Percentiles rank a stretch among this genome's conserved stretches.
Conservation (phyloP, 2,113 vertebrate genomes). For the Brienomyrus longianalis region DNA sequence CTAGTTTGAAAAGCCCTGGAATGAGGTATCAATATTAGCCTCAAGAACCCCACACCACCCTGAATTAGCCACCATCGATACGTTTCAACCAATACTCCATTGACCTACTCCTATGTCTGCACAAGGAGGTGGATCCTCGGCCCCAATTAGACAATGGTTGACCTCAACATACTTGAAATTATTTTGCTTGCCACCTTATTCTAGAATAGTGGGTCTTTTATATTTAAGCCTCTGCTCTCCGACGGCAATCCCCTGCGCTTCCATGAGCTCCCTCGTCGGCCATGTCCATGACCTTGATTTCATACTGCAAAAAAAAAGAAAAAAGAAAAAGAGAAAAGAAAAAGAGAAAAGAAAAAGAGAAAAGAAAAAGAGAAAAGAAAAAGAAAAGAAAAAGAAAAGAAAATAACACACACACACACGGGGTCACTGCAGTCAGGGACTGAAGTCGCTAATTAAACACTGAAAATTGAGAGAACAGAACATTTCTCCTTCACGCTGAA, state of each 20-base stretch:
- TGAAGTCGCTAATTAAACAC: not conserved
- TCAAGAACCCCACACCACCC: not conserved
- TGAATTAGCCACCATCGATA: not conserved
- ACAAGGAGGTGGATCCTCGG: not conserved
- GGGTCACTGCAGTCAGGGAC: not conserved
- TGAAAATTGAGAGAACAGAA: not conserved
- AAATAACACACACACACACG: not conserved
- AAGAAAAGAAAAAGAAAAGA: too few relatives aligned
- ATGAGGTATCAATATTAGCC: not conserved
- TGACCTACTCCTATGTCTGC: not conserved
- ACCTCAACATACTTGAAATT: not conserved
- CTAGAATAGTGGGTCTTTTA: not conserved
- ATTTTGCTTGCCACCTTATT: not conserved
- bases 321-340: too few relatives aligned
- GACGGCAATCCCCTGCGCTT: not conserved
- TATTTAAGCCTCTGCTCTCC: not conserved
- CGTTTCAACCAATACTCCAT: not conserved
- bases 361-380: not conserved
- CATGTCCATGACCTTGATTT: not conserved
- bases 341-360: not conserved
- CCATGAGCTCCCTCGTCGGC: not conserved
- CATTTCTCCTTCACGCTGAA: not conserved
- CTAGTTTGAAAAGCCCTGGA: not conserved
- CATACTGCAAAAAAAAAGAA: not conserved
- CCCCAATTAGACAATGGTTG: not conserved